Percentiles rank a stretch among this genome's conserved stretches.
These are phyloP conservation scores for Marcusenius ussheri DNA, from an alignment of 2,113 vertebrate species.

Conservation along the genomic window DNA sequence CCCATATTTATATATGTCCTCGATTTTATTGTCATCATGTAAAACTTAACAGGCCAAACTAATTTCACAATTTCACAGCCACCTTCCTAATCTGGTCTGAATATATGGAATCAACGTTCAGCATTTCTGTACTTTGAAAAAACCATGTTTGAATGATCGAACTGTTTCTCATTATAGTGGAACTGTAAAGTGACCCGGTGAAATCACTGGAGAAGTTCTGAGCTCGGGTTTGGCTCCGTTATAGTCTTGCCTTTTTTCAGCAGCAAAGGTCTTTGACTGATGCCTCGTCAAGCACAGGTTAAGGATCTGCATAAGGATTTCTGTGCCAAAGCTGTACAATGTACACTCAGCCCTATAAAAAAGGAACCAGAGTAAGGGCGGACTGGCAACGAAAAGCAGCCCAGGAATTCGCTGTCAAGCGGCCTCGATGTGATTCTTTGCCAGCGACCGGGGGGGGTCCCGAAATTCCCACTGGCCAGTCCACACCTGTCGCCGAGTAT, in stretches of 20 bases:
- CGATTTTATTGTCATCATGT: not conserved
- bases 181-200: not conserved
- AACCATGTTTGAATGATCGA: not conserved
- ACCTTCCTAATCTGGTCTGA: not conserved
- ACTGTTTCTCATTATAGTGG: not conserved
- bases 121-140: not conserved
- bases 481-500: not conserved
- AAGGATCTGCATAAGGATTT: not conserved
- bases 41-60: not conserved
- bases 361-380: not conserved
- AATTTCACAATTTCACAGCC: not conserved
- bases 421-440: not conserved
- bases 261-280: not conserved
- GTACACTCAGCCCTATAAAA: not conserved
- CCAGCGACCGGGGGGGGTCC: not conserved
- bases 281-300: not conserved
- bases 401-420: not conserved
- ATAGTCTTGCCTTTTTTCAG: not conserved
- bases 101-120: not conserved
- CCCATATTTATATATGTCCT: not conserved
- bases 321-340: not conserved
- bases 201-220: not conserved
- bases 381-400: not conserved
- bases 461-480: not conserved
- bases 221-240: not conserved